A percentile compares a stretch with the other conserved stretches of the same genome.
Conservation (phyloP, 2,113 vertebrate species). For the Anoura caudifer region DNA sequence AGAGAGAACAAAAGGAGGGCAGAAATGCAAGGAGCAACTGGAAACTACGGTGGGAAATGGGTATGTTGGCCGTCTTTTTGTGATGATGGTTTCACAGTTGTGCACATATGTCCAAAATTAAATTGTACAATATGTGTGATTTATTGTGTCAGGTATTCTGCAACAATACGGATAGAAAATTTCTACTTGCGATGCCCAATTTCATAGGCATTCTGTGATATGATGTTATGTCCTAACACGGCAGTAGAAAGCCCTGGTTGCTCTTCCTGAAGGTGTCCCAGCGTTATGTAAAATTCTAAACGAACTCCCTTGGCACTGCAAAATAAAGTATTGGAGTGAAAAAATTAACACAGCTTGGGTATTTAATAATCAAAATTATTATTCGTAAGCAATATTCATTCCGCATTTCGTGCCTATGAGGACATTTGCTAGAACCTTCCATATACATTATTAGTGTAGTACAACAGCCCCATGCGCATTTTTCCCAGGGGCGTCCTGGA, state of each 20-base stretch:
- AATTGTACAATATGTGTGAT: background rate
- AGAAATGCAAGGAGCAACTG: background rate
- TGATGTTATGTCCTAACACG: background rate
- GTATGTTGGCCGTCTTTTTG: background rate
- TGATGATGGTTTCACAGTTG: background rate
- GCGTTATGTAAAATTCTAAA: background rate
- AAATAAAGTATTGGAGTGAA: background rate
- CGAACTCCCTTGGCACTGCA: background rate
- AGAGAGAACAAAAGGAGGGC: background rate
- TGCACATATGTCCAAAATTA: background rate
- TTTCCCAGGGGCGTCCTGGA: background rate
- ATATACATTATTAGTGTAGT: background rate
- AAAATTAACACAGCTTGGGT: background rate
- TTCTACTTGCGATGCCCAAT: background rate
- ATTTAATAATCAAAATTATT: background rate
- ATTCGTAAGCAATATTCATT: background rate
- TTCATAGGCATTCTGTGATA: no score
- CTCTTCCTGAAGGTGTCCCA: background rate
- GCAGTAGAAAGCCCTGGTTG: background rate
- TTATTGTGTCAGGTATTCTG: background rate
- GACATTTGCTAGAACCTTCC: background rate
- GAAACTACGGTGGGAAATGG: background rate
- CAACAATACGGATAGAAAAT: background rate
- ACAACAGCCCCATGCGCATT: background rate
- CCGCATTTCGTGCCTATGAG: no score